These are phyloP conservation scores for Myotis vivesi DNA, from an alignment of 2,797 vertebrate species.

Conservation along the genomic window DNA sequence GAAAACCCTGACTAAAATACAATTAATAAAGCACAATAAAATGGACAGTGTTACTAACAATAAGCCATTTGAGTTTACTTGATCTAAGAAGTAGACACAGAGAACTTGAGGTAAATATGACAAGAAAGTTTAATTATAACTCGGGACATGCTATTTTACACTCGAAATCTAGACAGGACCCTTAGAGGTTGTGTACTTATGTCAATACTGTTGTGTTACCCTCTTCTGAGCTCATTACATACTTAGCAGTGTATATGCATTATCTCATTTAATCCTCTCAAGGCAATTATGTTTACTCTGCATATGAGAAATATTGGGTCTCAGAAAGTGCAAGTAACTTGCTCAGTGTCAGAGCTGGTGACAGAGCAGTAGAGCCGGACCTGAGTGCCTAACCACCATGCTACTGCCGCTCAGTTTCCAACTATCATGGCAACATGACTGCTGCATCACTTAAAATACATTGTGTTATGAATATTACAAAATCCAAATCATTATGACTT, in stretches of 20 bases:
- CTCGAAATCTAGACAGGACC: background rate
- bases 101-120: slow-evolving; percentile 18
- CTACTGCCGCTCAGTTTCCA: background rate
- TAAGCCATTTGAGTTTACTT: background rate
- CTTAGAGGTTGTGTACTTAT: background rate
- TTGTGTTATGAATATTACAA: background rate
- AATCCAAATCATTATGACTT: background rate
- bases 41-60: slow-evolving; percentile 3
- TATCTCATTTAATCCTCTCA: slow-evolving; percentile 36
- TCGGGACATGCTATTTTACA: background rate
- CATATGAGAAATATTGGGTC: background rate
- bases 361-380: background rate
- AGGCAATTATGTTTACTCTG: slow-evolving; percentile 20
- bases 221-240: background rate
- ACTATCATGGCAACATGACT: background rate
- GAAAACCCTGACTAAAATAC: background rate
- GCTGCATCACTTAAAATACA: background rate
- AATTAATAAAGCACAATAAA: background rate
- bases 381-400: background rate
- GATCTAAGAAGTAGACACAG: background rate
- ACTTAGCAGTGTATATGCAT: background rate
- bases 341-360: background rate
- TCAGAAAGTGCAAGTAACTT: slow-evolving; percentile 1
- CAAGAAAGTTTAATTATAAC: slow-evolving; percentile 13
- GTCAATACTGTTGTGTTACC: background rate